These are phyloP conservation scores for Idris sp. DNA, from an alignment of 1,140 invertebrate genomes.

Conservation along the genomic window DNA sequence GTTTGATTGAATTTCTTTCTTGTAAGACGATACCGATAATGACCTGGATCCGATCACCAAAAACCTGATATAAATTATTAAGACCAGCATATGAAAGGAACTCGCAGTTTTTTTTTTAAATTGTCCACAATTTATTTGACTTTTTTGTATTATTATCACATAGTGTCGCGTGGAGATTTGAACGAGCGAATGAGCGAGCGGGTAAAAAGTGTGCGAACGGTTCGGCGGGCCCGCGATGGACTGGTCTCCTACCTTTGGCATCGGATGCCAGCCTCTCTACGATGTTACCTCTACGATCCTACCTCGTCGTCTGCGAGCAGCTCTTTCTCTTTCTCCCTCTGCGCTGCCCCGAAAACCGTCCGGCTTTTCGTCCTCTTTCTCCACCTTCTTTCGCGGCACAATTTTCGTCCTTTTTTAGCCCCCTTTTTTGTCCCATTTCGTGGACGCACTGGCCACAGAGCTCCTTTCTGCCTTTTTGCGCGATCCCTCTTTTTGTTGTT, in stretches of 20 bases:
- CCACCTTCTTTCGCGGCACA: slow-evolving; percentile 30
- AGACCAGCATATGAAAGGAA: no score
- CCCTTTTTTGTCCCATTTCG: slow-evolving; percentile 54
- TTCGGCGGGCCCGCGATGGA: slow-evolving; percentile 78
- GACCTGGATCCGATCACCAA: no score
- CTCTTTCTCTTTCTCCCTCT: slow-evolving; percentile 57
- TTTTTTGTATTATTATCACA: no score
- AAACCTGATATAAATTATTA: no score
- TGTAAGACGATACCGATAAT: slow-evolving; percentile 24
- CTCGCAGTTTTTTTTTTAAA: no score
- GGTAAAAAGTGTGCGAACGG: slow-evolving; percentile 72
- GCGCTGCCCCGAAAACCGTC: slow-evolving; percentile 37
- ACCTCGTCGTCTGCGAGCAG: slow-evolving; percentile 65
- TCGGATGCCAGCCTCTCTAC: slow-evolving; percentile 75
- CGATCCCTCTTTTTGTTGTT: slow-evolving; percentile 49
- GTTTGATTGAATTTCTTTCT: slow-evolving; percentile 42
- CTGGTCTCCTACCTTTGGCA: slow-evolving; percentile 74
- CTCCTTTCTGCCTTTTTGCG: slow-evolving; percentile 50
- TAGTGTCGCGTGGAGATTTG: slow-evolving; percentile 70
- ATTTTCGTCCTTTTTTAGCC: slow-evolving; percentile 51
- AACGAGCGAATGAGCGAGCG: slow-evolving; percentile 73
- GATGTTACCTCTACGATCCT: slow-evolving; percentile 74
- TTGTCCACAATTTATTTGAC: no score
- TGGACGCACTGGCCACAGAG: slow-evolving; percentile 12
- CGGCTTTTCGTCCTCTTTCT: slow-evolving; percentile 28